Base-by-base conservation (phyloP, 1,140 invertebrate genomes). In the Hypsibius dujardini region DNA sequence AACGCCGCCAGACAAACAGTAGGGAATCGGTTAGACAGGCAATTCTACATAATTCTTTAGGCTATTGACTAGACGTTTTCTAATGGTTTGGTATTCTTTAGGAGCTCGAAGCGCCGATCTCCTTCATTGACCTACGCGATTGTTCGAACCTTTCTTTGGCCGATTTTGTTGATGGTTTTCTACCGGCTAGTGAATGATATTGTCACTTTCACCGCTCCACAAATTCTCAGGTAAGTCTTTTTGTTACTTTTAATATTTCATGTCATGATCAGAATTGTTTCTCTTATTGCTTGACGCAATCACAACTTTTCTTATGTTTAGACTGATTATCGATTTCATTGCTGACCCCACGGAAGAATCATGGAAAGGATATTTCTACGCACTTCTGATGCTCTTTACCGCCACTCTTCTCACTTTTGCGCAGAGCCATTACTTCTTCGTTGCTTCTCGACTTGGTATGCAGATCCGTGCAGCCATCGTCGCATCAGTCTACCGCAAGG, bases 401-500 rank as follows among this genome's bases (percentile, higher is more conserved):
- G 88, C 92, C 1, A 83, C 87, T 0, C 76, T 90, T 15, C 91
- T 95, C 81, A 95, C 93, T 0, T 77, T 98, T 69, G 80, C 96
- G 2, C 79, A 95, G 15, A 85, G 88, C 0, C 90, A 92, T 74
- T 95, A 95, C 79, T 92, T 92, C 79, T 87, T 90, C 76, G 83
- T 87, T 47, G 92, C 94, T 88, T 90, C 89, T 76, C 80, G 93
- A 50, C 87, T 95, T 45, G 94, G 92, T 3, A 86, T 97, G 82
- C 84, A 90, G 59, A 88, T 98, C 73, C 82, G 94, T 72, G 94
- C 93, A 0, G 87, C 90, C 0, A 81, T 98, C 42, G 92, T 93
- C 2, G 90, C 91, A 74, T 86, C 92, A 70, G 90, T 98, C 74
- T 98, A 98, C 78, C 84, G 87, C 76, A 98, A 98, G 77, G 76